phyloP scores from a whole-genome alignment of 1,140 invertebrate genomes.

The Glossosoma conforme region DNA sequence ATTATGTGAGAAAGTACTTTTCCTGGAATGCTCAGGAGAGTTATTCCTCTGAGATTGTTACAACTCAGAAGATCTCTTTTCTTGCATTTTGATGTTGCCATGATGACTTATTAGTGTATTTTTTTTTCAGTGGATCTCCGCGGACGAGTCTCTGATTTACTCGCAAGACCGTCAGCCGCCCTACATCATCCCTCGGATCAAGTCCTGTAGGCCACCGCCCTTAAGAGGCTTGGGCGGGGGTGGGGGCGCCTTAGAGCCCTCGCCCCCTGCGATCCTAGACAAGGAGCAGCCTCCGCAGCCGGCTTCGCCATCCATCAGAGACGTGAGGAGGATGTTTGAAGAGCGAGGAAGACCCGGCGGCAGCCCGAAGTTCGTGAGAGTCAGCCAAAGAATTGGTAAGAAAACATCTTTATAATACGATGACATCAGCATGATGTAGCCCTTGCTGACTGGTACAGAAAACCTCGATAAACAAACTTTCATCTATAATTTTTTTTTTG shows the following conservation, averaged over 20 bases:
- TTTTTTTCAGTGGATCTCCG: conserved; percentile 44
- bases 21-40: too few species aligned
- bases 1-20: too few species aligned
- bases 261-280: conserved; percentile 32
- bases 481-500: too few species aligned
- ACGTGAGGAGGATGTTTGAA: conserved; percentile 19
- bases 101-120: conserved; percentile 1
- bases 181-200: conserved; percentile 44
- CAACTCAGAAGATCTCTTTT: too few species aligned
- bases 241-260: conserved; percentile 29
- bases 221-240: too few species aligned
- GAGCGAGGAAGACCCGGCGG: conserved; percentile 10
- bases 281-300: conserved; percentile 30
- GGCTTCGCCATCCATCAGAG: conserved; percentile 15
- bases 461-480: too few species aligned
- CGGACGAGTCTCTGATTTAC: conserved; percentile 44
- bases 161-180: conserved; percentile 41
- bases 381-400: too few species aligned
- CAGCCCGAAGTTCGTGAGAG: conserved; percentile 15
- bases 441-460: too few species aligned
- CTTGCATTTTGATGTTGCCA: too few species aligned
- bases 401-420: too few species aligned
- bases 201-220: conserved; percentile 37
- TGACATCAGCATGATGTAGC: too few species aligned
- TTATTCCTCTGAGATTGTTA: too few species aligned